Conservation (phyloP, 2,888 invertebrate species). For the Drosophila melanosoma region DNA sequence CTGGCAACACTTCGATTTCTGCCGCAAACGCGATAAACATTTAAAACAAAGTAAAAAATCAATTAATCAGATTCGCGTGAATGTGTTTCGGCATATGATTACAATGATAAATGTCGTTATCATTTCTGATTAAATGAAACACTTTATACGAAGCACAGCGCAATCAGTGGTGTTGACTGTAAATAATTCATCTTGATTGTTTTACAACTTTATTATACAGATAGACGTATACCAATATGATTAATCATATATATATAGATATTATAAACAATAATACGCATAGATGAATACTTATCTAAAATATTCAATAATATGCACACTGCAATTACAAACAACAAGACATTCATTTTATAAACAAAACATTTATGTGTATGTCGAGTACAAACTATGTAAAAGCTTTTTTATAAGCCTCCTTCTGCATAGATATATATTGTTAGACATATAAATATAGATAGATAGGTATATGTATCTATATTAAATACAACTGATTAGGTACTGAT, state of each 20-base stretch:
- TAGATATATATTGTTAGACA: constrained; percentile 1
- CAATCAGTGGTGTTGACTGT: not conserved
- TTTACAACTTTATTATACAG: constrained; percentile 65
- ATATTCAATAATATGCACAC: constrained; percentile 57
- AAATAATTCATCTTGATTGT: constrained; percentile 23
- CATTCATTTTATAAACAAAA: constrained; percentile 59
- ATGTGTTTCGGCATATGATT: constrained; percentile 5
- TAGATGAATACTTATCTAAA: constrained; percentile 67
- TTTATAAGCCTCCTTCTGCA: constrained; percentile 39
- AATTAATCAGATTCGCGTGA: constrained; percentile 4
- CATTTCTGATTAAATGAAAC: constrained; percentile 22
- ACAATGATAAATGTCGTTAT: constrained; percentile 24
- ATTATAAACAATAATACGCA: constrained; percentile 50
- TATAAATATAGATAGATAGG: not conserved
- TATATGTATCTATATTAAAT: constrained; percentile 17
- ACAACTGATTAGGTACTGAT: constrained; percentile 71
- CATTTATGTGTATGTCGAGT: constrained; percentile 30
- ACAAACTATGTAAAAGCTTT: constrained; percentile 53
- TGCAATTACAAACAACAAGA: constrained; percentile 60
- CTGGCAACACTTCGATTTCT: constrained; percentile 13
- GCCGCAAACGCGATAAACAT: constrained; percentile 13
- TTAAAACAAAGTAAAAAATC: constrained; percentile 29
- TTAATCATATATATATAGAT: constrained; percentile 46
- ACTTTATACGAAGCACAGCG: constrained; percentile 27
- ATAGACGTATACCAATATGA: constrained; percentile 34